Evolutionary conservation across 2,888 invertebrate genomes (phyloP).

Genomic region (Monopis laevigella): DNA sequence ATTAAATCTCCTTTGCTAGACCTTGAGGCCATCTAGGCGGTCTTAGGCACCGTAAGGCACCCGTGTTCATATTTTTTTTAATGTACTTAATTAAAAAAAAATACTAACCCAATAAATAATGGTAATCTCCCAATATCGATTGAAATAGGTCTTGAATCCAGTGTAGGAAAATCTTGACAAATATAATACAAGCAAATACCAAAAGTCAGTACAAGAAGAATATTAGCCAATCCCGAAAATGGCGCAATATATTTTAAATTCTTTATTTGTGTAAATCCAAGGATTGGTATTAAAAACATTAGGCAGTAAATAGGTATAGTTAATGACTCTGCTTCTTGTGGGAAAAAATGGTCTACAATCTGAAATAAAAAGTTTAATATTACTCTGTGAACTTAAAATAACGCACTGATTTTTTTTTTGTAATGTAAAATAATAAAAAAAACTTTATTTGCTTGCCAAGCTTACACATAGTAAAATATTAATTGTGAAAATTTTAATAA

Average conservation of each 20-base stretch:
- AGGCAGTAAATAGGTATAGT: constrained; percentile 40
- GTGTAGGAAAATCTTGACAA: constrained; percentile 61
- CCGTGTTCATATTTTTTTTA: too few species aligned
- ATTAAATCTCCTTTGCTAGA: too few species aligned
- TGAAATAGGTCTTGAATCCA: constrained; percentile 60
- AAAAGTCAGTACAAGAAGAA: constrained; percentile 80
- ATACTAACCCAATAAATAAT: constrained; percentile 78
- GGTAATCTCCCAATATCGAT: constrained; percentile 73
- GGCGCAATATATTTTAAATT: constrained; percentile 86
- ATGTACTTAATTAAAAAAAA: neutral
- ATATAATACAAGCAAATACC: constrained; percentile 85
- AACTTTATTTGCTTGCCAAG: too few species aligned
- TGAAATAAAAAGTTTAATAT: constrained; percentile 23
- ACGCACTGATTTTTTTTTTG: neutral
- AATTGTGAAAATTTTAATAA: too few species aligned
- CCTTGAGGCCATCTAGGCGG: too few species aligned
- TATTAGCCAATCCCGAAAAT: constrained; percentile 88
- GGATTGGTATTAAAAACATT: constrained; percentile 46
- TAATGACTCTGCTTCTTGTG: constrained; percentile 18
- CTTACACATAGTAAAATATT: too few species aligned
- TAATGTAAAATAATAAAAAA: too few species aligned
- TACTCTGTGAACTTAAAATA: neutral
- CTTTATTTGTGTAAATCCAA: constrained; percentile 67
- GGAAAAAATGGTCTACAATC: constrained; percentile 39
- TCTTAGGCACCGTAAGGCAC: too few species aligned